Percentiles rank a stretch among this genome's conserved stretches.
phyloP scores from a whole-genome alignment of 2,797 vertebrate genomes.

The Diplodus sargus region DNA sequence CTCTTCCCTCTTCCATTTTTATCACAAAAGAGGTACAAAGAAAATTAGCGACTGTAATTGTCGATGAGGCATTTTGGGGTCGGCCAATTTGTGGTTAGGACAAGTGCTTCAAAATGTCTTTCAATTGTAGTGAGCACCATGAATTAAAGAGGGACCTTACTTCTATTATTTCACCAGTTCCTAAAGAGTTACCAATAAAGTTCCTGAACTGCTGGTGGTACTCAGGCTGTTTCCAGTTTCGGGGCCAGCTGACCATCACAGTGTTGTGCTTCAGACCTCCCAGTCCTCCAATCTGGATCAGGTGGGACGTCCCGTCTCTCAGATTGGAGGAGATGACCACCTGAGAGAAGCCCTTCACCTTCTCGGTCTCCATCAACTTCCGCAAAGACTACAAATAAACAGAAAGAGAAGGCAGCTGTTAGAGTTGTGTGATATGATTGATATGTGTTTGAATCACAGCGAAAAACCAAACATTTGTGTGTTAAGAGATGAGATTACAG shows the following conservation, averaged over 20 bases:
- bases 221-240: constrained; percentile 94
- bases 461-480: background rate
- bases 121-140: no score
- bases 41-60: no score
- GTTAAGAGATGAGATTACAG: constrained; percentile 29
- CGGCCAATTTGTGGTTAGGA: no score
- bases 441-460: background rate
- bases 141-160: no score
- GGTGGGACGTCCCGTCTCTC: constrained; percentile 95
- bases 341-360: constrained; percentile 97
- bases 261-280: constrained; percentile 97
- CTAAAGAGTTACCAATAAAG: constrained; percentile 89
- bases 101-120: no score
- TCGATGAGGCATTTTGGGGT: no score
- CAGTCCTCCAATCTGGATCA: constrained; percentile 95
- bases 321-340: constrained; percentile 96
- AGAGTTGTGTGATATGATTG: background rate
- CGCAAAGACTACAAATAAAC: constrained; percentile 86
- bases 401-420: background rate
- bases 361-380: constrained; percentile 96
- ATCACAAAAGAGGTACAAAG: no score
- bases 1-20: no score
- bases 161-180: background rate
- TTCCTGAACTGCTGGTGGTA: constrained; percentile 93
- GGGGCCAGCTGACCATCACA: constrained; percentile 95